Evolutionary conservation across 2,797 vertebrate genomes (phyloP).

Genomic region (Corythornis leucogaster): DNA sequence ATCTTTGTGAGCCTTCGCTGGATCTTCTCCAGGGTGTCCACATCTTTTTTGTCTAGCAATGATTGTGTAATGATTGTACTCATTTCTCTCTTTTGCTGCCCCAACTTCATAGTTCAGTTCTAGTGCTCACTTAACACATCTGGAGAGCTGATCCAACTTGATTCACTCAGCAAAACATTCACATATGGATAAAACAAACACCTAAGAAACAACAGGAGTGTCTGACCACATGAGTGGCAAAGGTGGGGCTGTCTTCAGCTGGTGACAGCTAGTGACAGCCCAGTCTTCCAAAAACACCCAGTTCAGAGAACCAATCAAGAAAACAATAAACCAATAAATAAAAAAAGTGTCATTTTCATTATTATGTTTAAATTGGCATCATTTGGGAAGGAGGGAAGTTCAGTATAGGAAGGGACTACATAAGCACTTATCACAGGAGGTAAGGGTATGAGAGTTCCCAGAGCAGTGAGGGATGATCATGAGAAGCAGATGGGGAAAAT

Average conservation of each 20-base stretch:
- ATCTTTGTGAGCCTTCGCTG: neutral
- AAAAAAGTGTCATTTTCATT: neutral
- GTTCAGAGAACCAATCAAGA: neutral
- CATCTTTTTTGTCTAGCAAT: neutral
- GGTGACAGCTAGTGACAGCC: neutral
- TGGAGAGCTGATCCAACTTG: neutral
- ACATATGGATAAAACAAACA: neutral
- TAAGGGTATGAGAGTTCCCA: neutral
- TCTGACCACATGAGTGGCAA: neutral
- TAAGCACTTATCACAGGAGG: neutral
- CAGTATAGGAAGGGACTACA: neutral
- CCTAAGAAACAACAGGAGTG: neutral
- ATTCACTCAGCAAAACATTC: neutral
- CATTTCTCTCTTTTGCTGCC: neutral
- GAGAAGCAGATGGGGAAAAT: neutral
- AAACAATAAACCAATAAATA: no score
- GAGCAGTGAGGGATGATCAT: neutral
- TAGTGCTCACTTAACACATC: neutral
- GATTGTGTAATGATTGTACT: neutral
- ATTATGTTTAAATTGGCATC: neutral
- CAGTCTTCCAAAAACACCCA: neutral
- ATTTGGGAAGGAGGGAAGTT: neutral
- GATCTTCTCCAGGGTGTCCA: neutral
- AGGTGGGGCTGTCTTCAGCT: neutral
- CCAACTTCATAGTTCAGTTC: neutral